These are phyloP conservation scores for Acrobasis consociella DNA, from an alignment of 2,888 invertebrate genomes.

Conservation along the genomic window DNA sequence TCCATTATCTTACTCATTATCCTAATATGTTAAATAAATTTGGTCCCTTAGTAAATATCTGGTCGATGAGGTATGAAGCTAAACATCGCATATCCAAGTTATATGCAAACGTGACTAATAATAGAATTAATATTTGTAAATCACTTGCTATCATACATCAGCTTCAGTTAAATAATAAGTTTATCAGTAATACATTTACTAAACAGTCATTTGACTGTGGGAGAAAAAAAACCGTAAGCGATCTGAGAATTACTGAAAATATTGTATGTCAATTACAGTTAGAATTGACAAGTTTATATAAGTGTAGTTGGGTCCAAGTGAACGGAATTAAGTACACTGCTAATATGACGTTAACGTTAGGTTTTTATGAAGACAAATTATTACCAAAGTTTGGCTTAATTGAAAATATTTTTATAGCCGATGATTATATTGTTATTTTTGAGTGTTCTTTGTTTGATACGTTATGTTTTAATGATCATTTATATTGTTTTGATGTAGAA, in stretches of 20 bases:
- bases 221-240: constrained; percentile 5
- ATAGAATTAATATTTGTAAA: constrained; percentile 1
- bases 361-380: constrained; percentile 20
- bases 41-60: constrained; percentile 21
- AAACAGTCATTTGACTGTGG: constrained; percentile 6
- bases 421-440: constrained; percentile 16
- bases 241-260: constrained; percentile 9
- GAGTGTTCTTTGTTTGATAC: constrained; percentile 18
- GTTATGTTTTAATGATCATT: constrained; percentile 19
- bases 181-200: constrained; percentile 9
- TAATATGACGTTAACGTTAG: constrained; percentile 21
- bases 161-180: constrained; percentile 6
- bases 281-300: constrained; percentile 20
- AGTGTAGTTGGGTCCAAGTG: not conserved
- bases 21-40: constrained; percentile 20
- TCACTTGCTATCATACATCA: not conserved
- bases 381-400: constrained; percentile 19
- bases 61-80: constrained; percentile 25
- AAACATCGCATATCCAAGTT: constrained; percentile 19
- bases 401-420: constrained; percentile 16
- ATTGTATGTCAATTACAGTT: constrained; percentile 23
- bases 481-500: constrained; percentile 22
- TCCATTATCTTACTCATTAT: constrained; percentile 21
- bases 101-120: constrained; percentile 12
- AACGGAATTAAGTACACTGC: constrained; percentile 11